Evolutionary conservation across 2,888 invertebrate genomes (phyloP), one percentile per base, ranked within the genome.

Genomic region (Conops quadrifasciatus): DNA sequence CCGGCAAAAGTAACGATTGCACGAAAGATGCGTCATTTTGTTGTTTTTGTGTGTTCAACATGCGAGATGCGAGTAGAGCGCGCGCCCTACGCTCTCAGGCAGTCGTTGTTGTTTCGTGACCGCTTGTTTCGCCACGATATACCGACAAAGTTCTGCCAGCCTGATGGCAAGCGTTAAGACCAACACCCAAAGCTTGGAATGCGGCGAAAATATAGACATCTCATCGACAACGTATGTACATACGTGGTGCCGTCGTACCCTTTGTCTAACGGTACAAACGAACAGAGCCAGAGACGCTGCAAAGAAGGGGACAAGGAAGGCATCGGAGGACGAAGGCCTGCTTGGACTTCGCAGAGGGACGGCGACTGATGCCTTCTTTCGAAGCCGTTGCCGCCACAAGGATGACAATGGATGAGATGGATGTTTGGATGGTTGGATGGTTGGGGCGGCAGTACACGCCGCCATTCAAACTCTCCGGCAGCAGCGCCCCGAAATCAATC

Each of bases 401-500:
- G 11, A 45, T n/a, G 43, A 45, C 63, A 63, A n/a, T n/a, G n/a
- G n/a, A n/a, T n/a, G n/a, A n/a, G n/a, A n/a, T n/a, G n/a, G n/a
- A n/a, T n/a, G n/a, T n/a, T 53, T 13, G 53, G 53, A 24, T 43
- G n/a, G 49, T 5, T 21, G 53, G 53, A 11, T 53, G 53, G 53
- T 24, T 58, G 28, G 15, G 28, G 26, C 28, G 28, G 3, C 2
- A 9, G 5, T 9, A 36, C 36, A 36, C 36, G 28, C 19, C 28
- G 67, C 21, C 21, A 26, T 16, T 21, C n/a, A 30, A 58, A 26
- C 65, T 28, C 45, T 21, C 47, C 3, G 30, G 53, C 53, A 53
- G 53, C 28, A 24, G 28, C 24, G n/a, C 26, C 56, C 45, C 78
- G 79, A 80, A 81, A 81, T 81, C 80, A 81, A 78, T 77, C 79